A percentile compares a stretch with the other conserved stretches of the same genome.
Conservation (phyloP, 2,888 invertebrate species). For the Tetragonisca angustula region DNA sequence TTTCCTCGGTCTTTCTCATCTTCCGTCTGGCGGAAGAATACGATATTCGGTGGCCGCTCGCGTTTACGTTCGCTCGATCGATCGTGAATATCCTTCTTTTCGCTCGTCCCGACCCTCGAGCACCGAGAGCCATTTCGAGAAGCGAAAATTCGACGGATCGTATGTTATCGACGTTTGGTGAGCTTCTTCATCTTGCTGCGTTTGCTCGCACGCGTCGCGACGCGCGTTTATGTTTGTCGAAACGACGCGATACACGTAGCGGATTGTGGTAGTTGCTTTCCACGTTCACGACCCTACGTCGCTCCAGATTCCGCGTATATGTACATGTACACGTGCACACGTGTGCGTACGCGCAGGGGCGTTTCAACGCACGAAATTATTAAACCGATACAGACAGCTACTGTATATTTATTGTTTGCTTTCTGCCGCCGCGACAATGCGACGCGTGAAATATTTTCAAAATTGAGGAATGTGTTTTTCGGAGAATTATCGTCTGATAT, state of each 20-base stretch:
- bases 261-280: background rate
- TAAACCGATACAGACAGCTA: background rate
- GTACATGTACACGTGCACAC: background rate
- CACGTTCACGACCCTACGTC: background rate
- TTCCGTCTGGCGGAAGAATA: slow-evolving; percentile 8
- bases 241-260: background rate
- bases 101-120: slow-evolving; percentile 46
- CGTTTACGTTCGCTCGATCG: slow-evolving; percentile 68
- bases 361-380: background rate
- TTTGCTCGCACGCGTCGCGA: slow-evolving; percentile 12
- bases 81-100: slow-evolving; percentile 66
- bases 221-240: slow-evolving; percentile 13
- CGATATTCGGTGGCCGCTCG: slow-evolving; percentile 51
- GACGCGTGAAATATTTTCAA: too few species aligned
- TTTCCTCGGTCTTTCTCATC: slow-evolving; percentile 2
- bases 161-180: slow-evolving; percentile 59
- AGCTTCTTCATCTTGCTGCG: slow-evolving; percentile 12
- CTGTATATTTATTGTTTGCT: too few species aligned
- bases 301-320: background rate
- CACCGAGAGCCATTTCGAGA: slow-evolving; percentile 60
- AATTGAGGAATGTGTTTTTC: background rate
- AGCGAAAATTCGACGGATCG: slow-evolving; percentile 66
- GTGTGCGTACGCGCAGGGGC: background rate
- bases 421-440: too few species aligned
- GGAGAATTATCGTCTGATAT: background rate